Conservation (phyloP, 2,888 invertebrate species). For the Eupithecia subfuscata region DNA sequence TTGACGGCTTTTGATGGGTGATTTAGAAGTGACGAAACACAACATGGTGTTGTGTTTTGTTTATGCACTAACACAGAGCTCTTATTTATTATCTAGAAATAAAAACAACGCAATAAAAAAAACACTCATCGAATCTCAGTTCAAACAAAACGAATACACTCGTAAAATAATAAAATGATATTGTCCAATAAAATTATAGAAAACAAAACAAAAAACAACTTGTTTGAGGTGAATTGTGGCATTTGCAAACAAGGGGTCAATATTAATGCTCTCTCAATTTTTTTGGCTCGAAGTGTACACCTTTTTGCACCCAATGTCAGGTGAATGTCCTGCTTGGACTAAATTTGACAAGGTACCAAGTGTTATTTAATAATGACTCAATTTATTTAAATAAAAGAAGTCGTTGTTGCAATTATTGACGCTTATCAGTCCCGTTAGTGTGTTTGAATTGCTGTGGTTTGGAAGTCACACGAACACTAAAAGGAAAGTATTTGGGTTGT, state of each 20-base stretch:
- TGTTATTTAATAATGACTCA: slow-evolving; percentile 30
- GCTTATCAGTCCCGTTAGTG: not conserved
- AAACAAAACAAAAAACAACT: not conserved
- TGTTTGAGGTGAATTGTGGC: not conserved
- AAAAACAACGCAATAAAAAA: not conserved
- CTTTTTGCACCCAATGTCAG: slow-evolving; percentile 51
- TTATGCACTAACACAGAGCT: not conserved
- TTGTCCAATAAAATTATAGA: not conserved
- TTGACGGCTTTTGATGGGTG: not conserved
- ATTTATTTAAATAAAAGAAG: slow-evolving; percentile 20
- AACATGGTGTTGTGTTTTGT: not conserved
- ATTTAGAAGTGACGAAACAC: not conserved
- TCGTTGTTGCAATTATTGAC: slow-evolving; percentile 1
- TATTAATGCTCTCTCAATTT: not conserved
- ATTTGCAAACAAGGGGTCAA: not conserved
- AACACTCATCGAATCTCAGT: not conserved
- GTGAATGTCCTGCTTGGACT: slow-evolving; percentile 53
- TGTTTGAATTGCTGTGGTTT: not conserved
- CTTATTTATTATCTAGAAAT: not conserved
- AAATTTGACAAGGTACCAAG: slow-evolving; percentile 35
- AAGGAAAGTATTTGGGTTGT: not conserved
- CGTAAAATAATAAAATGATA: not conserved
- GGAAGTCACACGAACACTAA: not conserved
- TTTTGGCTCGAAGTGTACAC: slow-evolving; percentile 47
- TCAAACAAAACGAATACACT: not conserved